Evolutionary conservation across 2,113 vertebrate species (phyloP), one percentile per base, ranked within the genome.

Genomic region (Machaerirhynchus nigripectus): DNA sequence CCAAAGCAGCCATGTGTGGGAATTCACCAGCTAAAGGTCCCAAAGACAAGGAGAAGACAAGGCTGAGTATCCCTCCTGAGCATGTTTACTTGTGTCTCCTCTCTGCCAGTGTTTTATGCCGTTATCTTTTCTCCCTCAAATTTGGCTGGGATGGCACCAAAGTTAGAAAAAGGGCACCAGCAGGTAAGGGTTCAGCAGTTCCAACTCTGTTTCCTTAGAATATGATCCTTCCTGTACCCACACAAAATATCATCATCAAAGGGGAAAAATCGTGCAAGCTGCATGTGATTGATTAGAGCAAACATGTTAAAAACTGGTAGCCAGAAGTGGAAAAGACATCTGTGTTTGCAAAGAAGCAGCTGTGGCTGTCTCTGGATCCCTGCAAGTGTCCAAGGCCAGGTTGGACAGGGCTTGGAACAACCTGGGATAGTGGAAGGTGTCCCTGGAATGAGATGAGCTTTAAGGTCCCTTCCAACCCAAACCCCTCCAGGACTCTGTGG

Each of bases 351-450:
- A 23, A n/a, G 52, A 3, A 82, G 68, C 69, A 82, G 68, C 69
- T 46, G 52, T 6, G 60, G 33, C 33, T 67, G 33, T 6, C 33
- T 13, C 46, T n/a, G 33, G 18, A 53, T 21, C 11, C 28, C 46
- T 53, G 53, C 13, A 1, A 46, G 20, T 40, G 11, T 7, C 53
- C 78, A 11, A 53, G 52, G 33, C 11, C 78, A 53, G n/a, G 19
- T 0, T 46, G 33, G 23, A 33, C 0, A 0, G 50, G 44, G 37
- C 27, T 44, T 50, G 59, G 31, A 73, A 26, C 5, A 50, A 3
- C 33, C 18, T 65, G 68, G 23, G 21, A 5, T 0, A 11, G 44
- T 14, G 44, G 39, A 11, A 59, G 23, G 10, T 59, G 37, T 24
- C 52, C 39, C 52, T 59, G 28, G 52, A 17, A 59, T 13, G 7